These are phyloP conservation scores for Australoheros facetus DNA, from an alignment of 2,797 vertebrate species.

Conservation along the genomic window DNA sequence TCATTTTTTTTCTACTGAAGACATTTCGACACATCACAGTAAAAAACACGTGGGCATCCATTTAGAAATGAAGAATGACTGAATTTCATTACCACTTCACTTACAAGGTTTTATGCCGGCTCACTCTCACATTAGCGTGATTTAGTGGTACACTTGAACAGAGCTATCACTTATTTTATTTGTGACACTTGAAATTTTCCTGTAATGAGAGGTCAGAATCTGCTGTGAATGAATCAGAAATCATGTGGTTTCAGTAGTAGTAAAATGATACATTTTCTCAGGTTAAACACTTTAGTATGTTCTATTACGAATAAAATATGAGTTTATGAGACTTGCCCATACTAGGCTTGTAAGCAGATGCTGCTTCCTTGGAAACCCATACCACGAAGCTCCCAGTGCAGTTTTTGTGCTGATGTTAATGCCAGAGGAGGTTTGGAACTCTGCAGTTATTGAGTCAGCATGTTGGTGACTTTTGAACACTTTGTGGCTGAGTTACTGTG, in stretches of 20 bases:
- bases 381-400: neutral
- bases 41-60: neutral
- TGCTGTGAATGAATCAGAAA: neutral
- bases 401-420: neutral
- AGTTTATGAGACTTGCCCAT: neutral
- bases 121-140: neutral
- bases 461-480: neutral
- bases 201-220: neutral
- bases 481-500: neutral
- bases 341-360: neutral
- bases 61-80: neutral
- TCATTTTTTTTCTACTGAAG: neutral
- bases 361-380: neutral
- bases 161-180: neutral
- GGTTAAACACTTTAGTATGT: neutral
- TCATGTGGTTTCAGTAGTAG: neutral
- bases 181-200: neutral
- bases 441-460: neutral
- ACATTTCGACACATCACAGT: neutral
- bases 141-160: neutral
- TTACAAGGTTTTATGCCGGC: neutral
- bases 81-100: neutral
- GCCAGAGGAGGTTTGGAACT: neutral
- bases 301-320: neutral
- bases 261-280: neutral